Base-by-base conservation (phyloP, 2,113 vertebrate species). In the Amblyopsis rosae region DNA sequence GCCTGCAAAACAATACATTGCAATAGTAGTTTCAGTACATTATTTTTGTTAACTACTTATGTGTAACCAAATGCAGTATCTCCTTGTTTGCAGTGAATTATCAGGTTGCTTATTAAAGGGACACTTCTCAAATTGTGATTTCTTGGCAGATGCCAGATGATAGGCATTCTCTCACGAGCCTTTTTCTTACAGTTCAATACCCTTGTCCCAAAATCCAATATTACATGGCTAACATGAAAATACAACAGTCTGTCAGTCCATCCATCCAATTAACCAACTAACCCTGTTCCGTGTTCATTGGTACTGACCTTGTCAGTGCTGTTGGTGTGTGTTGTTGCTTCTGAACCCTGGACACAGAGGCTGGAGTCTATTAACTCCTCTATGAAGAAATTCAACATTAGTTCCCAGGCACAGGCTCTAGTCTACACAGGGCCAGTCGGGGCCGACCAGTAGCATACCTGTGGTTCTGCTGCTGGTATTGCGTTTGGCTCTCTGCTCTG, bases 261-360 rank as follows among this genome's bases (percentile, higher is more conserved):
- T 79, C 66, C 68, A 60, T 81, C 69, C 67, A 79, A 74, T 73
- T 33, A 59, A 49, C 26, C 48, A 45, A 6, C 15, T 35, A 45
- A 33, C 51, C 65, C 47, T 57, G 26, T 48, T 41, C 33, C 15
- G 54, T 15, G 63, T 32, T 48, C 6, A 41, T 66, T 56, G 33
- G 15, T 70, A 86, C 89, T 88, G 77, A 94, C 92, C 92, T 91
- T 90, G 80, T 92, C 91, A 51, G 81, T 88, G 86, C 86, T 90
- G 85, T 87, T 87, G 68, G 78, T 86, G 84, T 76, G 84, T 72
- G 86, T 69, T n/a, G 87, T 62, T 49, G 89, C 86, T 72, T 77
- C 84, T 45, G 90, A 88, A 65, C 90, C 88, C 79, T 89, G 76
- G 72, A 92, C 89, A 48, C 87, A 92, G 67, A 92, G 68, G 58